These are phyloP conservation scores for Macaria notata DNA, from an alignment of 2,888 invertebrate species.

Conservation along the genomic window DNA sequence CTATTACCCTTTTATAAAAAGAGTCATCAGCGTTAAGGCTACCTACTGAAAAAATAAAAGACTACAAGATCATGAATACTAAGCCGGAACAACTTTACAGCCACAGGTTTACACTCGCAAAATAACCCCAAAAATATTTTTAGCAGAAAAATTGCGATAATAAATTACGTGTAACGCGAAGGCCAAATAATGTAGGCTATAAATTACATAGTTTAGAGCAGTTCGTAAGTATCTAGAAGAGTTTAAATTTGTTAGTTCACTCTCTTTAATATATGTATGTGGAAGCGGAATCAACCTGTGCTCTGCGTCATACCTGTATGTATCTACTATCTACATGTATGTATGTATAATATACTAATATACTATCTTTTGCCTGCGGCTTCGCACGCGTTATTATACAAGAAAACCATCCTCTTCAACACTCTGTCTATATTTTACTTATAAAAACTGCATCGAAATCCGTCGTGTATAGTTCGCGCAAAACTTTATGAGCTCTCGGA, in stretches of 20 bases:
- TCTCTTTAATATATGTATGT: conserved; percentile 7
- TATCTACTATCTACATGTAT: neutral
- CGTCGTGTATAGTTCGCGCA: too few relatives aligned
- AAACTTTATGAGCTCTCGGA: too few relatives aligned
- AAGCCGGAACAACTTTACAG: neutral
- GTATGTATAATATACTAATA: too few relatives aligned
- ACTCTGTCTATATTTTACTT: too few relatives aligned
- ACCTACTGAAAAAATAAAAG: neutral
- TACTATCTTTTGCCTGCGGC: too few relatives aligned
- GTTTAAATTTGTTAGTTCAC: conserved; percentile 19
- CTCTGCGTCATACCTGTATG: conserved; percentile 13
- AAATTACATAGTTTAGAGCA: conserved; percentile 41
- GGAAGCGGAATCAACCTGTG: conserved; percentile 11
- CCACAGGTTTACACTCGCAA: conserved; percentile 25
- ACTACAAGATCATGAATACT: neutral
- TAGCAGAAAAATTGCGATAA: conserved; percentile 43
- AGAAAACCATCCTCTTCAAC: too few relatives aligned
- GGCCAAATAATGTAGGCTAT: conserved; percentile 45
- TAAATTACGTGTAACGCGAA: conserved; percentile 44
- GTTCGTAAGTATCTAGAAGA: conserved; percentile 26
- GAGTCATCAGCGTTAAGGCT: too few relatives aligned
- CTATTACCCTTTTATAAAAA: too few relatives aligned
- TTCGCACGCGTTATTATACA: too few relatives aligned
- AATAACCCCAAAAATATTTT: conserved; percentile 46
- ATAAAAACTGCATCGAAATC: too few relatives aligned